A percentile compares a stretch with the other conserved stretches of the same genome.
These are phyloP conservation scores for Campodea augens DNA, from an alignment of 1,140 invertebrate species.

Conservation along the genomic window DNA sequence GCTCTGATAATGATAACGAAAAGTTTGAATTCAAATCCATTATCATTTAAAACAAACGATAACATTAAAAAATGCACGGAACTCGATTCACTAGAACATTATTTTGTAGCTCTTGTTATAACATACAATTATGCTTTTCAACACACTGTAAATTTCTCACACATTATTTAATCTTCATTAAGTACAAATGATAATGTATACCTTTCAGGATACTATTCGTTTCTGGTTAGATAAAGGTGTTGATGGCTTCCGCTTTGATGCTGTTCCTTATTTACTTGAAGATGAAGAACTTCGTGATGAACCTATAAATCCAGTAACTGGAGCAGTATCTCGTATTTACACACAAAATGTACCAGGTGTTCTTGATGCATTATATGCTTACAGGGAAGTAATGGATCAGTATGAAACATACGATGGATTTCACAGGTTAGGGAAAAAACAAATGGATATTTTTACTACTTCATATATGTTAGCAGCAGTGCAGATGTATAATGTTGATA, in stretches of 20 bases:
- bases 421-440: too few relatives aligned
- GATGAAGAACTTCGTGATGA: conserved; percentile 17
- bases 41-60: conserved; percentile 23
- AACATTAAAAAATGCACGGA: not conserved
- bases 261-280: conserved; percentile 19
- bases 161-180: not conserved
- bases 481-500: too few relatives aligned
- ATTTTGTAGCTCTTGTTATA: not conserved
- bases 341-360: too few relatives aligned
- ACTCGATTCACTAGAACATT: not conserved
- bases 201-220: conserved; percentile 12
- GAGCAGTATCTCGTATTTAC: too few relatives aligned
- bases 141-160: not conserved
- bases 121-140: not conserved
- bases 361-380: too few relatives aligned
- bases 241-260: conserved; percentile 21
- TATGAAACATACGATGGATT: too few relatives aligned
- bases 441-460: too few relatives aligned
- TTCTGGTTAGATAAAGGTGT: conserved; percentile 22
- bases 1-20: too few relatives aligned
- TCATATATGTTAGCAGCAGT: too few relatives aligned
- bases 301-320: too few relatives aligned
- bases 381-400: too few relatives aligned
- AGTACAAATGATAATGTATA: not conserved
- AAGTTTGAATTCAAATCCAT: too few relatives aligned